These are phyloP conservation scores for Temnothorax unifasciatus DNA, from an alignment of 2,888 invertebrate species.

Conservation along the genomic window DNA sequence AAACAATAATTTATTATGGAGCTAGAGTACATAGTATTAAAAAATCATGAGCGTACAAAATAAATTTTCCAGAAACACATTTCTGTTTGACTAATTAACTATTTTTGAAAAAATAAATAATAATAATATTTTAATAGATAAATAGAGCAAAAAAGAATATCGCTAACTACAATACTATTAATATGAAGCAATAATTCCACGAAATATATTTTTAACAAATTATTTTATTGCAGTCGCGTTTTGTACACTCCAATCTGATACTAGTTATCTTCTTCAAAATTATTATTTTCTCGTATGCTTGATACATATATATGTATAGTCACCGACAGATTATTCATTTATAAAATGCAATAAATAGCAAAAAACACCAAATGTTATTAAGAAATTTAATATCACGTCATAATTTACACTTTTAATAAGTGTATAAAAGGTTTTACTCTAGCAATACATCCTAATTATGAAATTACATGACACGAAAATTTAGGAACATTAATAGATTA, in stretches of 20 bases:
- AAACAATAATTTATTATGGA: neutral
- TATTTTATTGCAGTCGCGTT: too few relatives aligned
- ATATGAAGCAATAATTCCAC: too few relatives aligned
- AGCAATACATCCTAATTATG: neutral
- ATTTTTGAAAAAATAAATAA: neutral
- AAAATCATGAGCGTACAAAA: neutral
- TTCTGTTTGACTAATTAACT: neutral
- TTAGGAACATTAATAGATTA: neutral
- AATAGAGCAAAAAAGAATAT: too few relatives aligned
- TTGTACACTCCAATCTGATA: too few relatives aligned
- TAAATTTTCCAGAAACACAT: neutral
- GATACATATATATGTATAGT: neutral
- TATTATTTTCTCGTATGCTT: too few relatives aligned
- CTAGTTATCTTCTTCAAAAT: too few relatives aligned
- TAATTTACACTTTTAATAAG: slow-evolving; percentile 17
- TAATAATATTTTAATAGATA: neutral
- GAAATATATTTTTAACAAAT: too few relatives aligned
- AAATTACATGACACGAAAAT: slow-evolving; percentile 3
- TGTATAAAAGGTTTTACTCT: slow-evolving; percentile 4
- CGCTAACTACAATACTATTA: too few relatives aligned
- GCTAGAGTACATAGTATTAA: neutral
- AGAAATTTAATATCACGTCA: slow-evolving; percentile 49
- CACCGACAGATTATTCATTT: neutral
- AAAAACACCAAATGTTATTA: slow-evolving; percentile 13
- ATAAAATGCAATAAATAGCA: neutral